A percentile compares a stretch with the other conserved stretches of the same genome.
Evolutionary conservation across 37 sponge, comb jelly and placozoan species (phyloP).

Genomic region (Ianthella basta): DNA sequence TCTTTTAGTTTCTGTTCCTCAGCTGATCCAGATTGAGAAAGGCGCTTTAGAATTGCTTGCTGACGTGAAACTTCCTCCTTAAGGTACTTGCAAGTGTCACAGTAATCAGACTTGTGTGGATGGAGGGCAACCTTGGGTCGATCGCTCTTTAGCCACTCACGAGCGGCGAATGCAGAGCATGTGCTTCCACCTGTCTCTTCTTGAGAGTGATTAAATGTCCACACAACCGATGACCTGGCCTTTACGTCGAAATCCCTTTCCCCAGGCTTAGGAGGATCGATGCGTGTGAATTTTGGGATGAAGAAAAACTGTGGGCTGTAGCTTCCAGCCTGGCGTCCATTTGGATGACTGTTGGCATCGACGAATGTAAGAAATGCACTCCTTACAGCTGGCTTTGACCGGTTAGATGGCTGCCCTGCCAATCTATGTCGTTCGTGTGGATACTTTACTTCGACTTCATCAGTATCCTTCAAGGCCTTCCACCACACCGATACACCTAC

Average conservation of each 20-base stretch:
- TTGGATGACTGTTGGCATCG: slow-evolving; percentile 53
- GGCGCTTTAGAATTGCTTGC: slow-evolving; percentile 33
- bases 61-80: slow-evolving; percentile 25
- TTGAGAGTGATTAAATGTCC: slow-evolving; percentile 45
- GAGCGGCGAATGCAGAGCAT: slow-evolving; percentile 29
- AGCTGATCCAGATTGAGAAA: slow-evolving; percentile 45
- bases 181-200: slow-evolving; percentile 21
- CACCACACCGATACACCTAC: slow-evolving; percentile 10
- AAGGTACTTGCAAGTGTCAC: slow-evolving; percentile 48
- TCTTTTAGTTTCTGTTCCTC: not conserved
- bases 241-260: slow-evolving; percentile 24
- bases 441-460: slow-evolving; percentile 49
- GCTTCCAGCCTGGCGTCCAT: slow-evolving; percentile 57
- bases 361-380: slow-evolving; percentile 57
- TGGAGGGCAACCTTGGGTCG: slow-evolving; percentile 39
- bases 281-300: slow-evolving; percentile 29
- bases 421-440: slow-evolving; percentile 42
- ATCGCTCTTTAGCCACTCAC: slow-evolving; percentile 47
- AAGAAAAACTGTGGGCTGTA: slow-evolving; percentile 49
- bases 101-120: slow-evolving; percentile 52
- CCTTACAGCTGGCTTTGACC: slow-evolving; percentile 22
- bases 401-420: slow-evolving; percentile 16
- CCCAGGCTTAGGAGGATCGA: not conserved
- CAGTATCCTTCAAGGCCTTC: slow-evolving; percentile 20
- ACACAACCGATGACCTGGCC: slow-evolving; percentile 7